Conservation (phyloP, 2,888 invertebrate genomes). For the Craniophora ligustri region DNA sequence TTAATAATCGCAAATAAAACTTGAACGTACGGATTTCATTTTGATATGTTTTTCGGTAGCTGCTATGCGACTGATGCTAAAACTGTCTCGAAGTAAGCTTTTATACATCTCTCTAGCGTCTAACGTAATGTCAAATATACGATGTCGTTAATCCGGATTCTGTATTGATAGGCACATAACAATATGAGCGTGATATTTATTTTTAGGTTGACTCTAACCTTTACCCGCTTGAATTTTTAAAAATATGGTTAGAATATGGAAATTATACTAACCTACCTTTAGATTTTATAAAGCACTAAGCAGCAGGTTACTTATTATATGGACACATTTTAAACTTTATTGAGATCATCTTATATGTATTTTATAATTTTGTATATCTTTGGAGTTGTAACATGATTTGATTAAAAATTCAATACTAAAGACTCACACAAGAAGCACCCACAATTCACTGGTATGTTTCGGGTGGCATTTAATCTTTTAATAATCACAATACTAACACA, state of each 20-base stretch:
- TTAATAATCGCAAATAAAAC: not conserved
- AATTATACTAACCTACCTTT: not conserved
- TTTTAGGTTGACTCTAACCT: constrained; percentile 32
- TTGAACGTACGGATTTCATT: constrained; percentile 50
- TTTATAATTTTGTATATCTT: too few species aligned
- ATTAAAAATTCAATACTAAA: too few species aligned
- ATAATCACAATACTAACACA: too few species aligned
- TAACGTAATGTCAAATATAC: constrained; percentile 11
- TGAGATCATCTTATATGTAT: too few species aligned
- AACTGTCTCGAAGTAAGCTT: constrained; percentile 16
- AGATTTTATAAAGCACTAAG: too few species aligned
- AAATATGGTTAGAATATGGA: constrained; percentile 19
- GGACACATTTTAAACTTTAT: too few species aligned
- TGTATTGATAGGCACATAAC: constrained; percentile 9
- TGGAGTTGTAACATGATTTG: too few species aligned
- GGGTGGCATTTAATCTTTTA: too few species aligned
- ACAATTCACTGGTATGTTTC: too few species aligned
- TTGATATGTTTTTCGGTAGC: constrained; percentile 29
- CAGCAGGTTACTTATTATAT: too few species aligned
- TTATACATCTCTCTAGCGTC: constrained; percentile 34
- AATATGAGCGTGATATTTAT: constrained; percentile 19
- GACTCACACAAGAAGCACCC: too few species aligned
- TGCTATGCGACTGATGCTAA: constrained; percentile 37
- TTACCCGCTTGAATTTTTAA: constrained; percentile 7
- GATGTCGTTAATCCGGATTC: constrained; percentile 31